Percentiles rank a stretch among this genome's conserved stretches.
Evolutionary conservation across 2,113 vertebrate species (phyloP).

Genomic region (Tragelaphus buxtoni): DNA sequence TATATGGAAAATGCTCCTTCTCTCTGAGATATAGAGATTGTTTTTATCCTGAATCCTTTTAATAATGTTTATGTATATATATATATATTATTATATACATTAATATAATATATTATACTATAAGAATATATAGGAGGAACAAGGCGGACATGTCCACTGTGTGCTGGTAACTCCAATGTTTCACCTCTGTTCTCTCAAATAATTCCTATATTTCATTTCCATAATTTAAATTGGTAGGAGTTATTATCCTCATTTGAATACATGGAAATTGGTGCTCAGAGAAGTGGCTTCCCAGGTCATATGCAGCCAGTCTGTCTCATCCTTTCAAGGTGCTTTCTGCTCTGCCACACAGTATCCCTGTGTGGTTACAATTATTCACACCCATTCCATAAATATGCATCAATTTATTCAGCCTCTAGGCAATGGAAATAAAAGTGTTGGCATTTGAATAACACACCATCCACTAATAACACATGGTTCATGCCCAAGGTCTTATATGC

Average conservation of each 20-base stretch:
- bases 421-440: not conserved
- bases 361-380: conserved; percentile 3
- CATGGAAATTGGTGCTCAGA: not conserved
- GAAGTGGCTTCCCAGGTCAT: not conserved
- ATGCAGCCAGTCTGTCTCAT: not conserved
- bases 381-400: not conserved
- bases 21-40: not conserved
- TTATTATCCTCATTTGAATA: not conserved
- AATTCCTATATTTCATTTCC: not conserved
- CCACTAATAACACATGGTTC: not conserved
- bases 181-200: not conserved
- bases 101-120: not conserved
- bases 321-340: not conserved
- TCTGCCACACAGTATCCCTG: not conserved
- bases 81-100: not conserved
- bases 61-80: not conserved
- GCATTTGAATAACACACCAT: not conserved
- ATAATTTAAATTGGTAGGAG: not conserved
- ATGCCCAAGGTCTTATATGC: not conserved
- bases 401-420: not conserved
- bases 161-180: not conserved
- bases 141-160: not conserved
- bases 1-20: not conserved
- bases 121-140: not conserved
- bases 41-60: not conserved